A percentile compares a stretch with the other conserved stretches of the same genome.
Evolutionary conservation across 2,888 invertebrate species (phyloP).

Genomic region (Pristionchus arcanus): DNA sequence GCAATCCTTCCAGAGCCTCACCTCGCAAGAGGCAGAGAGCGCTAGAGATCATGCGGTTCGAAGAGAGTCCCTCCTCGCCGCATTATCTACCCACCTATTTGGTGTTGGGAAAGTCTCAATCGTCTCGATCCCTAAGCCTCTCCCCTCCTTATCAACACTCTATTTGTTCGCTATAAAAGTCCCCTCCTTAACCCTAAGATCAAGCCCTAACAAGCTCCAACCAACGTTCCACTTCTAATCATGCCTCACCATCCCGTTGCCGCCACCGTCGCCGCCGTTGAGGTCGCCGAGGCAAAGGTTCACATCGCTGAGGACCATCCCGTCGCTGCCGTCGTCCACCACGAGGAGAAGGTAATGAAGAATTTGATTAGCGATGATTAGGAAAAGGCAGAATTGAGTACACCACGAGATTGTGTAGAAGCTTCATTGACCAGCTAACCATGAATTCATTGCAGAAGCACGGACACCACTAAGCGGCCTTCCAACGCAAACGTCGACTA

Average conservation of each 20-base stretch:
- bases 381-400: not conserved
- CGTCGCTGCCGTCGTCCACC: slow-evolving; percentile 46
- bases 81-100: not conserved
- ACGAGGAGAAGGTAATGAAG: slow-evolving; percentile 14
- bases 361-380: not conserved
- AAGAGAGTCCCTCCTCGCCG: not conserved
- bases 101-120: slow-evolving; percentile 3
- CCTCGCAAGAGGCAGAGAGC: not conserved
- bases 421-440: not conserved
- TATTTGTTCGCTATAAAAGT: not conserved
- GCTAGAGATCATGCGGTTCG: not conserved
- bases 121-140: not conserved
- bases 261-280: slow-evolving; percentile 39
- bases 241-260: slow-evolving; percentile 44
- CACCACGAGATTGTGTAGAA: not conserved
- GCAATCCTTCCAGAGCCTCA: slow-evolving; percentile 1
- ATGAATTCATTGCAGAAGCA: slow-evolving; percentile 12
- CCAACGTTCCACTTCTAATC: slow-evolving; percentile 9
- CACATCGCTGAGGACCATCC: slow-evolving; percentile 33
- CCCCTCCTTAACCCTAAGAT: not conserved
- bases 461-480: slow-evolving; percentile 26
- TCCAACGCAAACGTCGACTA: not conserved
- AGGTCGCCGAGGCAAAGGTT: slow-evolving; percentile 27
- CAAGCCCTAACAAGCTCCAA: not conserved
- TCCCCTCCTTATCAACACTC: not conserved